phyloP scores from a whole-genome alignment of 1,140 invertebrate genomes.

The Penaeus vannamei region DNA sequence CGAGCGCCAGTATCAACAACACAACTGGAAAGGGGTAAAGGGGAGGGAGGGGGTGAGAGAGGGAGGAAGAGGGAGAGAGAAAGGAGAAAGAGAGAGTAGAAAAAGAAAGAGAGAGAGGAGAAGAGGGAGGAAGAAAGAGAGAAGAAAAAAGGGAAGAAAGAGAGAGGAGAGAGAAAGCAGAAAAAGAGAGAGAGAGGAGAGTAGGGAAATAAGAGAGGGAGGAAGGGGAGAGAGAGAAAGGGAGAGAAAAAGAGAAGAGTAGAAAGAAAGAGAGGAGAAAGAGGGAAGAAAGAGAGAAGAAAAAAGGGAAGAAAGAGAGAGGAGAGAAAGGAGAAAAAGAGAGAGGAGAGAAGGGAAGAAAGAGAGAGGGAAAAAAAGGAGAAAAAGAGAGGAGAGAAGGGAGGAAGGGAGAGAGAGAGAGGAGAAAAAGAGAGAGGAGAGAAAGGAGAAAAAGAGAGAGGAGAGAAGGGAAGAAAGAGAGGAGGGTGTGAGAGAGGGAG shows the following conservation, averaged over 20 bases:
- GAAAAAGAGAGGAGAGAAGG: no score
- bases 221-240: not conserved
- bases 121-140: no score
- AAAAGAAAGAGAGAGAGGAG: not conserved
- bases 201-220: not conserved
- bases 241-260: not conserved
- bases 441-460: no score
- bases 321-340: no score
- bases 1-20: not conserved
- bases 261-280: not conserved
- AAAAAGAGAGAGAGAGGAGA: not conserved
- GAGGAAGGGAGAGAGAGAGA: no score
- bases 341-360: no score
- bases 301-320: no score
- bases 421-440: not conserved
- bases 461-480: no score
- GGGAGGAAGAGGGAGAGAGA: not conserved
- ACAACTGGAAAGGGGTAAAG: not conserved
- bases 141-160: not conserved
- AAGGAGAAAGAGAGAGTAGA: conserved; percentile 13
- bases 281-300: not conserved
- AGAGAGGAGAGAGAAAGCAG: not conserved
- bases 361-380: no score
- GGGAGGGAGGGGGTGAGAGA: not conserved
- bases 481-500: no score